Percentiles rank a stretch among this genome's conserved stretches.
Conservation (phyloP, 2,888 invertebrate genomes). For the Hirtodrosophila duncani region DNA sequence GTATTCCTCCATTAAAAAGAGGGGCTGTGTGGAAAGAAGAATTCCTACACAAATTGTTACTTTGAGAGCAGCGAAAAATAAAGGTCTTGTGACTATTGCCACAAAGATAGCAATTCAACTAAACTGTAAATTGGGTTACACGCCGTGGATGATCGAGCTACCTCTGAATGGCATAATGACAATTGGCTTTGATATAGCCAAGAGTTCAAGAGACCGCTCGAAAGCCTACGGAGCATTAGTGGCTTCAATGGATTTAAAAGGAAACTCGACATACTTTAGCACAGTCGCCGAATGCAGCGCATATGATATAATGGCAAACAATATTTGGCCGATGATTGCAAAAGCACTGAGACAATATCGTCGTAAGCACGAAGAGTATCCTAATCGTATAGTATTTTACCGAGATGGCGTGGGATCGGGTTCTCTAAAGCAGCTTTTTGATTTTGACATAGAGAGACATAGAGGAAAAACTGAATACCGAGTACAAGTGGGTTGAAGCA, state of each 20-base stretch:
- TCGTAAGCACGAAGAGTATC: constrained; percentile 78
- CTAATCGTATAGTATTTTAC: constrained; percentile 88
- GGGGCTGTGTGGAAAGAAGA: constrained; percentile 86
- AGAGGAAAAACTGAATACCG: no score
- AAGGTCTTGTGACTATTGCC: constrained; percentile 86
- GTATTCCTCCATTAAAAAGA: constrained; percentile 93
- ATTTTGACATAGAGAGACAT: constrained; percentile 86
- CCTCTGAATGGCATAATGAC: constrained; percentile 87
- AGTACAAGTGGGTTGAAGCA: no score
- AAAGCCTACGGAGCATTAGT: constrained; percentile 88
- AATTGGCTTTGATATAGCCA: constrained; percentile 92
- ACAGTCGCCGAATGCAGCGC: constrained; percentile 85
- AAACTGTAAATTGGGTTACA: constrained; percentile 95
- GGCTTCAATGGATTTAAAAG: constrained; percentile 82
- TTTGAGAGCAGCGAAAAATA: constrained; percentile 50
- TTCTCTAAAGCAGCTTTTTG: constrained; percentile 87
- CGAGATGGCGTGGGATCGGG: constrained; percentile 97
- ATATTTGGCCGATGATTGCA: constrained; percentile 83
- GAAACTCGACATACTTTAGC: constrained; percentile 85
- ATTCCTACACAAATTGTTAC: constrained; percentile 83
- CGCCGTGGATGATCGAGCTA: constrained; percentile 89
- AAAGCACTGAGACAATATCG: constrained; percentile 75
- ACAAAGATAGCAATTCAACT: constrained; percentile 96
- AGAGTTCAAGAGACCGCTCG: constrained; percentile 85
- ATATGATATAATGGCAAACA: constrained; percentile 87